phyloP scores from a whole-genome alignment of 2,113 vertebrate genomes.

The Ceyx melanurus region DNA sequence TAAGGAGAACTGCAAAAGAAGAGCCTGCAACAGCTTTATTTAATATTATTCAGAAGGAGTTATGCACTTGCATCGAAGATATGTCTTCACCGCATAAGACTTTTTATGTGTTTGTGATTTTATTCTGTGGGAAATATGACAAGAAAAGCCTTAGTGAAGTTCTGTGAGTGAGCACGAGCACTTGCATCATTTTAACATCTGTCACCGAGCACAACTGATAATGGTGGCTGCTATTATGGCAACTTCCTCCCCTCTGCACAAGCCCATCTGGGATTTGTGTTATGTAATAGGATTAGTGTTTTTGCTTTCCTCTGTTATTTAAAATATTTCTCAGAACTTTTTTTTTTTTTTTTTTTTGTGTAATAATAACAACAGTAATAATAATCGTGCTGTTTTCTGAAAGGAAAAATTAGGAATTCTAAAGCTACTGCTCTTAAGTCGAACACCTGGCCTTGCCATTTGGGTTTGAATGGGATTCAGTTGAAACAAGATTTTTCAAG shows the following conservation, averaged over 20 bases:
- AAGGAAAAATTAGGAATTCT: conserved; percentile 56
- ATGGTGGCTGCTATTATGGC: conserved; percentile 58
- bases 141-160: conserved; percentile 41
- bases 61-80: conserved; percentile 3
- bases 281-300: conserved; percentile 72
- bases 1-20: not conserved
- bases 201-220: conserved; percentile 55
- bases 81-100: not conserved
- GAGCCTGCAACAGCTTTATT: not conserved
- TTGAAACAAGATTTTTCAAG: conserved; percentile 50
- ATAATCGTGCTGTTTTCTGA: conserved; percentile 67
- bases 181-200: conserved; percentile 65
- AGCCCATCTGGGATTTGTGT: conserved; percentile 76
- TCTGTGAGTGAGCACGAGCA: conserved; percentile 10
- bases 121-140: conserved; percentile 7
- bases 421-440: conserved; percentile 37
- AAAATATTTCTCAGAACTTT: conserved; percentile 72
- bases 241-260: conserved; percentile 62
- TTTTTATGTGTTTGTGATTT: conserved; percentile 23
- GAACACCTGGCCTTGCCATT: conserved; percentile 65
- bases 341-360: conserved; percentile 4
- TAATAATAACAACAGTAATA: conserved; percentile 59
- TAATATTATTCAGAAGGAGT: conserved; percentile 49
- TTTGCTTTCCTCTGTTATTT: conserved; percentile 71
- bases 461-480: conserved; percentile 54